phyloP scores from a whole-genome alignment of 1,140 invertebrate species.

The Drosophila setifemur region DNA sequence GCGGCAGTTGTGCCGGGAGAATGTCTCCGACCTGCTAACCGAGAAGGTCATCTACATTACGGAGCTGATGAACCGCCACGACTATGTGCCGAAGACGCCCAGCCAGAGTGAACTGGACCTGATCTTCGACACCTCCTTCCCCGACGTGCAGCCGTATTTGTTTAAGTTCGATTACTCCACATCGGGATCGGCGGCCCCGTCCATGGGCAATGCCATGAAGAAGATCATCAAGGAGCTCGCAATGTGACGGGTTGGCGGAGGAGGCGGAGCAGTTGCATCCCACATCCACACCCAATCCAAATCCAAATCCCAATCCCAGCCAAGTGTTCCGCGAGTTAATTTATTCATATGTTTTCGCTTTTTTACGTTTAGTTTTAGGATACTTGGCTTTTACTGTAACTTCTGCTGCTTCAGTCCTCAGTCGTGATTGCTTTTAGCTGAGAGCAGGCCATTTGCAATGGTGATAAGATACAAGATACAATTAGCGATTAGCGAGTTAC shows the following conservation, averaged over 20 bases:
- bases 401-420: neutral
- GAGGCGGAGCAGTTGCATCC: neutral
- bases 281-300: no score
- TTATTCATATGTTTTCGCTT: constrained; percentile 2
- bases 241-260: constrained; percentile 83
- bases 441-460: constrained; percentile 16
- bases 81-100: constrained; percentile 98
- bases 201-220: constrained; percentile 93
- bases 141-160: constrained; percentile 97
- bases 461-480: constrained; percentile 31
- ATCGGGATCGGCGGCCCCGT: constrained; percentile 87
- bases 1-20: constrained; percentile 92
- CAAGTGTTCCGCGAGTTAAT: constrained; percentile 1
- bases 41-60: constrained; percentile 97
- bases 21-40: constrained; percentile 94
- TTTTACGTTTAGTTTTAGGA: neutral
- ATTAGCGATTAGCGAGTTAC: no score
- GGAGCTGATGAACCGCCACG: constrained; percentile 96
- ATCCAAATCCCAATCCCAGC: neutral
- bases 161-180: constrained; percentile 93
- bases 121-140: constrained; percentile 96
- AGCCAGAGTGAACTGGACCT: constrained; percentile 95
- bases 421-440: no score
- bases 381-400: neutral
- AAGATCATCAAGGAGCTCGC: constrained; percentile 94